Evolutionary conservation across 1,140 invertebrate species (phyloP), one percentile per base, ranked within the genome.

Genomic region (Globodera rostochiensis): DNA sequence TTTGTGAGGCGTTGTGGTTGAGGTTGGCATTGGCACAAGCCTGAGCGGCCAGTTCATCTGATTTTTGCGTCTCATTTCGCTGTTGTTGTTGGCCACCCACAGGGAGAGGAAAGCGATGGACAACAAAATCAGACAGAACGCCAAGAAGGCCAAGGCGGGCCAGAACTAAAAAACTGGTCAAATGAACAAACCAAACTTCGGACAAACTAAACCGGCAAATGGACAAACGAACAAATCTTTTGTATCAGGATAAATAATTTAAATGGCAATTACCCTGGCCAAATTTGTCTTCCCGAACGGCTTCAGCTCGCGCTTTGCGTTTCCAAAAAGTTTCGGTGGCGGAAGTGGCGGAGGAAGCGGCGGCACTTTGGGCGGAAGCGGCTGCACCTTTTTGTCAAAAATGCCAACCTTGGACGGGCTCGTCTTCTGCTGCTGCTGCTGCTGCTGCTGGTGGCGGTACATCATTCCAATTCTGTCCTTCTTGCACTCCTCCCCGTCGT

Each of bases 281-380:
- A 64, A 64, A 64, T 64, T 64, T 13, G 57, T 19, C 57, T 64
- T 13, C 19, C 13, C 11, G 5, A 13, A 19, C 57, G 57, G 57
- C 57, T 36, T 71, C 25, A 71, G 1, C 25, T 71, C 46, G 69
- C 25, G n/a, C 69, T 19, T 36, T 71, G 13, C 69, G 5, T 71
- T 71, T 19, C 36, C 69, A 47, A 71, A 71, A 47, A 47, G 69
- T 71, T 71, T 71, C 13, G 69, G 69, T 47, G 69, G 69, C 69
- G 69, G 69, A 71, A 71, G 69, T 9, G 46, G 36, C 69, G 69
- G 69, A 8, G 69, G 69, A 36, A 71, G 69, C 5, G 69, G 69
- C 8, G 46, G 46, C 11, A 47, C 46, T 47, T 45, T 25, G 13
- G 69, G 25, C 13, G 69, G 69, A 19, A 71, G 36, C 25, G 25